Percentiles rank a stretch among this genome's conserved stretches.
These are phyloP conservation scores for Hesperophylax magnus DNA, from an alignment of 1,140 invertebrate species.

Conservation along the genomic window DNA sequence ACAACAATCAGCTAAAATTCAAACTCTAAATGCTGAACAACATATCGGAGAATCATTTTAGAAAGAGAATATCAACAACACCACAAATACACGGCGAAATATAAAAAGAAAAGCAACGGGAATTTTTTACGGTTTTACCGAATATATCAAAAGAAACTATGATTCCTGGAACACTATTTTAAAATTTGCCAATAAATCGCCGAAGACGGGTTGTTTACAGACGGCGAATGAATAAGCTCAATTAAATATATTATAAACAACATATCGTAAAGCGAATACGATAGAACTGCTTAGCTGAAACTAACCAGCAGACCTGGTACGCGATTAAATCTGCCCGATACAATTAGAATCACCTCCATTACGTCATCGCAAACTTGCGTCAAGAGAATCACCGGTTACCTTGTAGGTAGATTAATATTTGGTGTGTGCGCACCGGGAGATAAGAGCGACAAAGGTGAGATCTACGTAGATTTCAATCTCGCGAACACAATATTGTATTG, in stretches of 20 bases:
- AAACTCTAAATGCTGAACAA: background rate
- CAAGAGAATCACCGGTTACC: background rate
- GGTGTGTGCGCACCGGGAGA: background rate
- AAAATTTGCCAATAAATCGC: background rate
- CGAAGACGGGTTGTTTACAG: background rate
- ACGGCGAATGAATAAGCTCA: constrained; percentile 2
- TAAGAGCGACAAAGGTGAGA: constrained; percentile 3
- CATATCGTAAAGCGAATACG: constrained; percentile 13
- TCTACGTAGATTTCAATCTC: background rate
- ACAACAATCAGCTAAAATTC: background rate
- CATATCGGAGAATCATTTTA: background rate
- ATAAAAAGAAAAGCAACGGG: no score
- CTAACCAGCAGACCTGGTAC: background rate
- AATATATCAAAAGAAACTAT: no score
- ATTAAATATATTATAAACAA: constrained; percentile 24
- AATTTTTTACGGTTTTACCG: no score
- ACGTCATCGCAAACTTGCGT: constrained; percentile 22
- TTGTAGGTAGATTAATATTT: background rate
- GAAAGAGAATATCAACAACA: no score
- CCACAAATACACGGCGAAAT: no score
- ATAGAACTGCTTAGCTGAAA: background rate
- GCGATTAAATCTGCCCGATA: background rate
- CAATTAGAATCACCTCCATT: background rate
- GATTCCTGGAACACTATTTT: background rate
- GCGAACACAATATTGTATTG: background rate